Percentiles rank a stretch among this genome's conserved stretches.
phyloP scores from a whole-genome alignment of 2,797 vertebrate species.

The Eremophila alpestris region DNA sequence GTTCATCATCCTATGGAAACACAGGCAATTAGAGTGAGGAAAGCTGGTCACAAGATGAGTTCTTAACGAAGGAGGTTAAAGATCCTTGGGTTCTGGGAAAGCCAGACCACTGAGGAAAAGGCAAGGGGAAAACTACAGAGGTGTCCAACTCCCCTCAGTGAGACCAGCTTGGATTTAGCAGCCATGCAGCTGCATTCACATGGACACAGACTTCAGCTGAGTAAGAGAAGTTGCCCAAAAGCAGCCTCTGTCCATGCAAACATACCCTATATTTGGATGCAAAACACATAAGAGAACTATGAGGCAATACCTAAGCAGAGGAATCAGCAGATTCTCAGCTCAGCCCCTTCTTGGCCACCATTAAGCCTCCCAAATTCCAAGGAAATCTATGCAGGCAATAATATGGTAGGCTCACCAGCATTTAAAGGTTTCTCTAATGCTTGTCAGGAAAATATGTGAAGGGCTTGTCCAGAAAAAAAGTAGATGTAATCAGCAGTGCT shows the following conservation, averaged over 20 bases:
- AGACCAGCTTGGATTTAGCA: neutral
- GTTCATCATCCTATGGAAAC: neutral
- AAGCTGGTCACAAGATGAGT: neutral
- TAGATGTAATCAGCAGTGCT: neutral
- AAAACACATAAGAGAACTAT: neutral
- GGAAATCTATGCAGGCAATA: neutral
- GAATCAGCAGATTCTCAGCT: neutral
- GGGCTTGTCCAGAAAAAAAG: neutral
- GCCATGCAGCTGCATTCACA: neutral
- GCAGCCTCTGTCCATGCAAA: neutral
- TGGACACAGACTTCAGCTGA: neutral
- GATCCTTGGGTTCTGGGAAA: neutral
- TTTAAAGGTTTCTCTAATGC: neutral
- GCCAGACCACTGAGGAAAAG: neutral
- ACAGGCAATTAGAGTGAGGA: neutral
- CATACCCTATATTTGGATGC: neutral
- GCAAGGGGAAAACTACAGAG: neutral
- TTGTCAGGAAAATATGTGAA: neutral
- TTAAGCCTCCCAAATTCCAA: neutral
- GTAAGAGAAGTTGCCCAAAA: neutral
- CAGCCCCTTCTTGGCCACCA: neutral
- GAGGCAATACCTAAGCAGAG: neutral
- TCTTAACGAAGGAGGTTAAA: neutral
- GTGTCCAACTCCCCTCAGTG: neutral
- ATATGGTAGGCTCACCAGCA: neutral